A percentile compares a stretch with the other conserved stretches of the same genome.
phyloP scores from a whole-genome alignment of 2,113 vertebrate genomes.

The Oriolus oriolus region DNA sequence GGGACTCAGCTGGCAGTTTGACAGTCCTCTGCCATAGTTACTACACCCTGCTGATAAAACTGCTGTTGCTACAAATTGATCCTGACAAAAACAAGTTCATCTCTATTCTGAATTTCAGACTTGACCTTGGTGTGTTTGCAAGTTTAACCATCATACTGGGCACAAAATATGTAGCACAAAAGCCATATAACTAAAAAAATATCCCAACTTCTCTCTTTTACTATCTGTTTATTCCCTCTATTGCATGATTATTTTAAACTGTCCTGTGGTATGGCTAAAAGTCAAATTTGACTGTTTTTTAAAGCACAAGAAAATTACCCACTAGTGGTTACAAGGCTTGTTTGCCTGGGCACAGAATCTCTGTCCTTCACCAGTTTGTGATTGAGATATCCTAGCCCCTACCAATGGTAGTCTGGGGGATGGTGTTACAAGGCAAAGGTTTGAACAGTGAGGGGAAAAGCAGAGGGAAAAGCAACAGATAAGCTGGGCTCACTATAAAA shows the following conservation, averaged over 20 bases:
- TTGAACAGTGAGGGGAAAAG: not conserved
- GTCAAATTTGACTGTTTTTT: not conserved
- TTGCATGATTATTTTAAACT: not conserved
- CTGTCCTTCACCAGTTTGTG: not conserved
- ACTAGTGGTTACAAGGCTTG: not conserved
- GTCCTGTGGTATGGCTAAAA: not conserved
- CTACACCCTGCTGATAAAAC: constrained; percentile 44
- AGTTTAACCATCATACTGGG: not conserved
- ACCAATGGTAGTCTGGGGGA: not conserved
- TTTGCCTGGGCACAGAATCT: not conserved
- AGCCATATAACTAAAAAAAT: not conserved
- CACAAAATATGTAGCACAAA: constrained; percentile 18
- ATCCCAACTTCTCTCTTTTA: not conserved
- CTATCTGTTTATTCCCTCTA: not conserved
- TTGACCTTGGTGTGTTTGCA: constrained; percentile 29
- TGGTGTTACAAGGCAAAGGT: not conserved
- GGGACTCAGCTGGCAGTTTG: constrained; percentile 22
- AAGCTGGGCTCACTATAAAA: not conserved
- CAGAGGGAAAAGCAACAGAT: not conserved
- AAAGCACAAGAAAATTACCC: not conserved
- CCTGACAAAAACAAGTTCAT: constrained; percentile 5
- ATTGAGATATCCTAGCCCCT: not conserved
- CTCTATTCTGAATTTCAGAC: constrained; percentile 30
- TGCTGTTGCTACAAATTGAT: constrained; percentile 39
- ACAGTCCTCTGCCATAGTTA: constrained; percentile 5